Evolutionary conservation across 2,797 vertebrate species (phyloP).

Genomic region (Todus mexicanus): DNA sequence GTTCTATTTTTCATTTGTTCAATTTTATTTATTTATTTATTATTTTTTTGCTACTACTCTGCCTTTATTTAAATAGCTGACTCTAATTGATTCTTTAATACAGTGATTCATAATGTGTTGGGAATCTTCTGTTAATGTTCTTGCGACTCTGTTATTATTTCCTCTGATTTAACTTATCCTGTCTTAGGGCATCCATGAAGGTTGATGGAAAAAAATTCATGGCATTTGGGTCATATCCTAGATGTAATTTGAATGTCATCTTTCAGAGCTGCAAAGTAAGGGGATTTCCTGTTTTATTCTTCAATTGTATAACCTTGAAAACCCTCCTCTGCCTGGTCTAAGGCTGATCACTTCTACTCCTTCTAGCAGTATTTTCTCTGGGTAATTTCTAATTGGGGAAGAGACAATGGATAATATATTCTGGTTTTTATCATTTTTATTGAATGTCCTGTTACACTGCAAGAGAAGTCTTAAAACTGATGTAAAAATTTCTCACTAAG

Average conservation of each 20-base stretch:
- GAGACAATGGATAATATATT: background rate
- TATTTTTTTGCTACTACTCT: background rate
- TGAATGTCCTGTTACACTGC: background rate
- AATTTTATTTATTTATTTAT: background rate
- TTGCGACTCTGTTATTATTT: slow-evolving; percentile 1
- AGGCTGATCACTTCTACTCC: background rate
- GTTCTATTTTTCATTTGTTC: slow-evolving; percentile 17
- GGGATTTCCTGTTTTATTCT: slow-evolving; percentile 36
- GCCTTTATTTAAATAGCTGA: slow-evolving; percentile 29
- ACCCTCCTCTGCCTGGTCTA: background rate
- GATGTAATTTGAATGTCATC: slow-evolving; percentile 22
- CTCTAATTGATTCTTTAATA: slow-evolving; percentile 30
- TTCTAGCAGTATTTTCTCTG: background rate
- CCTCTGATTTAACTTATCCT: slow-evolving; percentile 39
- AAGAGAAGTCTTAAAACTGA: background rate
- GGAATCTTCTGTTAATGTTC: slow-evolving; percentile 32
- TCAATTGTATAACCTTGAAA: background rate
- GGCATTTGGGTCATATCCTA: slow-evolving; percentile 19
- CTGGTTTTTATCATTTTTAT: background rate
- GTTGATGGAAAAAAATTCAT: background rate
- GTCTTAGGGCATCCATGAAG: background rate
- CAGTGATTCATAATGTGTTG: slow-evolving; percentile 5
- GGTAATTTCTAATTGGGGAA: background rate
- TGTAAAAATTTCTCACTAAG: background rate
- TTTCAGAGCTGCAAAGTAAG: background rate